phyloP scores from a whole-genome alignment of 1,140 invertebrate genomes.

The Panulirus ornatus region DNA sequence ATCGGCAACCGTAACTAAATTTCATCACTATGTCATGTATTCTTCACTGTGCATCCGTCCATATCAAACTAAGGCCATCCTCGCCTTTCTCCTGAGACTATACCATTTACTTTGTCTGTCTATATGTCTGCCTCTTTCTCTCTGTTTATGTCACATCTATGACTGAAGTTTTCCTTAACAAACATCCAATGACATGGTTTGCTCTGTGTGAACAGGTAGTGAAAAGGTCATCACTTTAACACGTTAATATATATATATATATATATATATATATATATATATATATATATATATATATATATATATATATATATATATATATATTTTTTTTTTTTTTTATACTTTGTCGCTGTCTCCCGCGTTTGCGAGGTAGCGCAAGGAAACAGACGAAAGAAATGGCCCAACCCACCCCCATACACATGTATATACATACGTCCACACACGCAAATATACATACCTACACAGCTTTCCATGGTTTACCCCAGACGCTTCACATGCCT shows the following conservation, averaged over 20 bases:
- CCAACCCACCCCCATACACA: too few relatives aligned
- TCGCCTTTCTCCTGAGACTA: background rate
- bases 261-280: conserved; percentile 20
- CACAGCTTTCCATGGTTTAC: too few relatives aligned
- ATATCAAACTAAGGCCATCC: background rate
- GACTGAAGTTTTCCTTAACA: background rate
- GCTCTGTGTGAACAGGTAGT: background rate
- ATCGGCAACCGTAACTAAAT: too few relatives aligned
- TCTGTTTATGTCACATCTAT: background rate
- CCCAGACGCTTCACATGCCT: too few relatives aligned
- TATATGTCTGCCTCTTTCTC: background rate
- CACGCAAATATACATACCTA: too few relatives aligned
- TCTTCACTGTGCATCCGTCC: background rate
- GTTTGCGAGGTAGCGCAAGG: too few relatives aligned
- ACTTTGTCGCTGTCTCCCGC: too few relatives aligned
- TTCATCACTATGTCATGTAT: background rate
- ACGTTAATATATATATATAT: conserved; percentile 6
- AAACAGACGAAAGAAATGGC: too few relatives aligned
- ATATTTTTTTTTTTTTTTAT: too few relatives aligned
- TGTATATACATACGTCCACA: too few relatives aligned
- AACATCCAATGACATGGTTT: background rate
- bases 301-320: conserved; percentile 19
- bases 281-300: conserved; percentile 20
- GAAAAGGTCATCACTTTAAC: background rate
- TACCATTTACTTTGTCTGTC: too few relatives aligned